These are phyloP conservation scores for Ctenosaura bakeri DNA, from an alignment of 2,797 vertebrate genomes.

Conservation along the genomic window DNA sequence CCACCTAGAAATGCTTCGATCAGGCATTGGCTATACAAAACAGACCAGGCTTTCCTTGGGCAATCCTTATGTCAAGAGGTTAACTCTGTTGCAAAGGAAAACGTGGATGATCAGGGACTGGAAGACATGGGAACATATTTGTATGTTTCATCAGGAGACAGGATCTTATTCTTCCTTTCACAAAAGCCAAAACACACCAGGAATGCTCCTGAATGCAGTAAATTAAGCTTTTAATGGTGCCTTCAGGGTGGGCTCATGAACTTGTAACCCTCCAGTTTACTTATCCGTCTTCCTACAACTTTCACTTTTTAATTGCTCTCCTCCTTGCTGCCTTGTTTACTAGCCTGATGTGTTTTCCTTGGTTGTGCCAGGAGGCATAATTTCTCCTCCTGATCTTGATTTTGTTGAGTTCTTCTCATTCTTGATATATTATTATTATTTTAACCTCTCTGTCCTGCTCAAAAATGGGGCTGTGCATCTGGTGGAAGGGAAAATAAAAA, in stretches of 20 bases:
- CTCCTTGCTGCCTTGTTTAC: constrained; percentile 63
- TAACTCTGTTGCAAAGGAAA: background rate
- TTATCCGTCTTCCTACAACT: constrained; percentile 67
- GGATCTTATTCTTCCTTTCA: constrained; percentile 64
- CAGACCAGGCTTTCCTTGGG: background rate
- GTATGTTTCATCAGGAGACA: constrained; percentile 67
- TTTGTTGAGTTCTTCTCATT: constrained; percentile 40
- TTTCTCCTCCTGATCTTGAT: constrained; percentile 51
- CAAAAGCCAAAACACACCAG: constrained; percentile 60
- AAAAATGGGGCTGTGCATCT: background rate
- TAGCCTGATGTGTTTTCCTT: constrained; percentile 52
- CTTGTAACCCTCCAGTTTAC: constrained; percentile 73
- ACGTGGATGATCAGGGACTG: background rate
- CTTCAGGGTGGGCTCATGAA: constrained; percentile 73
- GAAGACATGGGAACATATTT: background rate
- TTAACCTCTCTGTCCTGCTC: constrained; percentile 1
- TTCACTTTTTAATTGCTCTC: constrained; percentile 59
- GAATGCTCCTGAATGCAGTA: constrained; percentile 61
- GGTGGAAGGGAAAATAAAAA: background rate
- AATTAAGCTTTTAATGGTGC: constrained; percentile 76
- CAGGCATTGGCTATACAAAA: background rate
- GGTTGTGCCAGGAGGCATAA: constrained; percentile 65
- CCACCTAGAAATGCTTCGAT: background rate
- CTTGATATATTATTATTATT: constrained; percentile 60
- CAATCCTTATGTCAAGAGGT: too few species aligned